Conservation (phyloP, 1,140 invertebrate species). For the Drosophila kohkoa region DNA sequence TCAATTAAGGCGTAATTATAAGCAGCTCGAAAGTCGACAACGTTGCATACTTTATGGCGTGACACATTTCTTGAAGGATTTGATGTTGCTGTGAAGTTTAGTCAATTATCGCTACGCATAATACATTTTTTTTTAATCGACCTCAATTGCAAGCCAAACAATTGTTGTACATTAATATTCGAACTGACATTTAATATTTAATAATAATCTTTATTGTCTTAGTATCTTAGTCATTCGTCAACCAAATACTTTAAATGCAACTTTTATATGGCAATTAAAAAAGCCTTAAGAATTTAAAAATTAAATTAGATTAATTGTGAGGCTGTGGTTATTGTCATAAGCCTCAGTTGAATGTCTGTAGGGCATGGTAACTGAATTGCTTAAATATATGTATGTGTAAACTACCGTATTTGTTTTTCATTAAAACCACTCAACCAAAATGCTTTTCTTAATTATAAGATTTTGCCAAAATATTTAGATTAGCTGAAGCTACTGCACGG, state of each 20-base stretch:
- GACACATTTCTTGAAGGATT: constrained; percentile 57
- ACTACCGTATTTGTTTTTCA: constrained; percentile 62
- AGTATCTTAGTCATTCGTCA: too few species aligned
- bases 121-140: neutral
- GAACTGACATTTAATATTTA: too few species aligned
- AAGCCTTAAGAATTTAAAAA: constrained; percentile 59
- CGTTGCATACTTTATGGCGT: constrained; percentile 49
- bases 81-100: neutral
- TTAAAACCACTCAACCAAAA: constrained; percentile 70
- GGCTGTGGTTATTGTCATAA: neutral
- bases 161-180: too few species aligned
- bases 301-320: constrained; percentile 26
- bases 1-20: constrained; percentile 79
- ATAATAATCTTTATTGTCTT: too few species aligned
- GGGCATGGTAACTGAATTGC: neutral
- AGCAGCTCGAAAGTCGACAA: constrained; percentile 37
- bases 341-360: constrained; percentile 11
- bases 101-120: constrained; percentile 57
- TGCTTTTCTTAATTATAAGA: constrained; percentile 81
- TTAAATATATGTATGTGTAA: neutral
- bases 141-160: neutral
- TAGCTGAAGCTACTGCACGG: constrained; percentile 47
- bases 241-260: too few species aligned
- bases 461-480: constrained; percentile 76
- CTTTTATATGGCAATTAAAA: too few species aligned